A percentile compares a stretch with the other conserved stretches of the same genome.
Evolutionary conservation across 2,113 vertebrate species (phyloP).

Genomic region (Mormyrus lacerda): DNA sequence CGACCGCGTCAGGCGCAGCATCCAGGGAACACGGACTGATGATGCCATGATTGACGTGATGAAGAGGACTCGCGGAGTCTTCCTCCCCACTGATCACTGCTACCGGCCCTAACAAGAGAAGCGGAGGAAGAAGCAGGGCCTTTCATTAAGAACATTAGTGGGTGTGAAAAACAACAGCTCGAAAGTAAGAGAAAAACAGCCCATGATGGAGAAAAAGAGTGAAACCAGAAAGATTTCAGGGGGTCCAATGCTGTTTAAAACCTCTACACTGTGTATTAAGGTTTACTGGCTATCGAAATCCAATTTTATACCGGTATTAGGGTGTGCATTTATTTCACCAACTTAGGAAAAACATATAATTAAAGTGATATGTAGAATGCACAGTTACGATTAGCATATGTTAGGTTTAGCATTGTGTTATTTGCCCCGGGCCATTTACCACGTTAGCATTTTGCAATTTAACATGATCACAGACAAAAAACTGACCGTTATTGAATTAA

Average conservation of each 20-base stretch:
- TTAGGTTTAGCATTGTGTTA: neutral
- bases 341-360: neutral
- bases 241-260: neutral
- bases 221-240: neutral
- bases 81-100: conserved; percentile 96
- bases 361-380: neutral
- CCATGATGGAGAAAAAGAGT: neutral
- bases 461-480: neutral
- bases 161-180: neutral
- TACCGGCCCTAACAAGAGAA: conserved; percentile 71
- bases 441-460: neutral
- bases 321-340: neutral
- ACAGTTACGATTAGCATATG: neutral
- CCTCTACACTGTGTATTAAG: neutral
- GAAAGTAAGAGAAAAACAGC: neutral
- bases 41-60: conserved; percentile 95
- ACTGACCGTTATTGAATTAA: neutral
- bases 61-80: conserved; percentile 94
- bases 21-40: conserved; percentile 85
- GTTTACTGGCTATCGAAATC: neutral
- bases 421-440: neutral
- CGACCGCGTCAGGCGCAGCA: conserved; percentile 80
- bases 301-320: neutral
- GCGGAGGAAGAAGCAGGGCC: conserved; percentile 11
- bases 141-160: neutral